Percentiles rank a stretch among this genome's conserved stretches.
Conservation (phyloP, 2,888 invertebrate species). For the Cecidostiba fungosa region DNA sequence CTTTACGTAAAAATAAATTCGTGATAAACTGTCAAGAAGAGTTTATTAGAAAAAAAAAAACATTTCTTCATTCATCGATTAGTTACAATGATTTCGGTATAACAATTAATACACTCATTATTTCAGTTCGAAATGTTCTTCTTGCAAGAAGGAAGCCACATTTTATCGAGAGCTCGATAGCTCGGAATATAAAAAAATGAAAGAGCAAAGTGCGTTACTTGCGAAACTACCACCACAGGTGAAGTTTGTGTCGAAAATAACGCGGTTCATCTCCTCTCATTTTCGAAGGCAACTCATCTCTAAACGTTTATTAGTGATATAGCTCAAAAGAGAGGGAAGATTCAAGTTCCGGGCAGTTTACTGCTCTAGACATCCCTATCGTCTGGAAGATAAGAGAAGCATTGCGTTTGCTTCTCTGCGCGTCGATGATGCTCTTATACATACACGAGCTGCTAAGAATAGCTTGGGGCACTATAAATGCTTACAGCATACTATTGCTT, state of each 20-base stretch:
- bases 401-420: not conserved
- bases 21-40: not conserved
- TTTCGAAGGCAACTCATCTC: not conserved
- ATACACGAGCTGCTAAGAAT: constrained; percentile 21
- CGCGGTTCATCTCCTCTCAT: not conserved
- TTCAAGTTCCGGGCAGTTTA: not conserved
- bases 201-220: not conserved
- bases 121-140: too few relatives aligned
- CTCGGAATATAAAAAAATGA: not conserved
- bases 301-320: not conserved
- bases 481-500: not conserved
- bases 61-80: too few relatives aligned
- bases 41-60: too few relatives aligned
- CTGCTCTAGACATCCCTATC: constrained; percentile 26
- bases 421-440: not conserved
- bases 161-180: not conserved
- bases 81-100: too few relatives aligned
- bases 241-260: constrained; percentile 27
- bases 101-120: too few relatives aligned
- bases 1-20: not conserved
- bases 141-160: too few relatives aligned
- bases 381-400: constrained; percentile 43
- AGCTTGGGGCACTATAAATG: constrained; percentile 12
- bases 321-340: not conserved
- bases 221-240: not conserved